phyloP scores from a whole-genome alignment of 2,113 vertebrate species.

The Sturnus vulgaris region DNA sequence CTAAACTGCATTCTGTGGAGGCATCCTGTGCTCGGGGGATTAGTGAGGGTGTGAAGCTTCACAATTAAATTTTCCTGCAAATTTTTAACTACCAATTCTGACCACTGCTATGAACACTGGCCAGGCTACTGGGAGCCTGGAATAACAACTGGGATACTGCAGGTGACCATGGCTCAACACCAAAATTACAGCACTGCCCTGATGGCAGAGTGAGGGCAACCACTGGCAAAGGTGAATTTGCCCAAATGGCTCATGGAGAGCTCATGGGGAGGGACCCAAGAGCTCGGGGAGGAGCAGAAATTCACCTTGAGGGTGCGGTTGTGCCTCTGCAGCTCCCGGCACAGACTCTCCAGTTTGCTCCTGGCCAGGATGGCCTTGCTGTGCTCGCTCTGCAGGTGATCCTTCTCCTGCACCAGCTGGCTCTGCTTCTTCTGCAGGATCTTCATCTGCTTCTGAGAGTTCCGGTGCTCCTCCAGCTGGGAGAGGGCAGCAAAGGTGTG shows the following conservation, averaged over 20 bases:
- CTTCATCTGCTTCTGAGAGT: conserved; percentile 94
- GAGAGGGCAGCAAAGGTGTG: neutral
- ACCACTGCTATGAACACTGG: neutral
- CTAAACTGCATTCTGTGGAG: neutral
- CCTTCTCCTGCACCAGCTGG: conserved; percentile 94
- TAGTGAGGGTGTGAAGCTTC: neutral
- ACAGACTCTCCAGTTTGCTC: conserved; percentile 96
- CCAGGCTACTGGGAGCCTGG: neutral
- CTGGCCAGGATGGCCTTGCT: conserved; percentile 95
- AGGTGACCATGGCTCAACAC: rapidly evolving
- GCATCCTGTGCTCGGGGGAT: neutral
- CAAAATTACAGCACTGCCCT: neutral
- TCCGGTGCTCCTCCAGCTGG: conserved; percentile 93
- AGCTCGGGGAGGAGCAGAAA: rapidly evolving
- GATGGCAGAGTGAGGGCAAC: rapidly evolving
- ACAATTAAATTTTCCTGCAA: neutral
- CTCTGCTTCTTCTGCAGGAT: conserved; percentile 94
- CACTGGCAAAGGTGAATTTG: rapidly evolving
- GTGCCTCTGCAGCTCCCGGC: conserved; percentile 93
- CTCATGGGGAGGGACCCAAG: rapidly evolving
- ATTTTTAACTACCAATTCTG: neutral
- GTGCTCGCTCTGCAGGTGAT: conserved; percentile 91
- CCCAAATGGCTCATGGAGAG: neutral
- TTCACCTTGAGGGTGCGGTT: conserved; percentile 94
- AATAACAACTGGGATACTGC: rapidly evolving